Conservation (phyloP, 1,140 invertebrate species). For the Euschistus heros region DNA sequence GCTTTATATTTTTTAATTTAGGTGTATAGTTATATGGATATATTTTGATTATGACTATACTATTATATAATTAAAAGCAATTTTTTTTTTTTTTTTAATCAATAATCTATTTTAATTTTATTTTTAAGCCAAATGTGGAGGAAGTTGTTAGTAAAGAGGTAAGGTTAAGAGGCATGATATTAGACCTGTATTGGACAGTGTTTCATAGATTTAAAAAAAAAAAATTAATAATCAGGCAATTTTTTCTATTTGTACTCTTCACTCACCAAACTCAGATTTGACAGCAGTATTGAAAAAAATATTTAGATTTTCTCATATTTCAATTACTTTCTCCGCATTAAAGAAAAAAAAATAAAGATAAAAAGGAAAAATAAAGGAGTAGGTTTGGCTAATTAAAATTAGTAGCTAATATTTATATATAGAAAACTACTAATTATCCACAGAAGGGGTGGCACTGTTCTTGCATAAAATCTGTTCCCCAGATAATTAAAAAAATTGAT, state of each 20-base stretch:
- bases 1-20: no score
- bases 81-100: background rate
- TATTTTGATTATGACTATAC: background rate
- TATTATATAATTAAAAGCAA: background rate
- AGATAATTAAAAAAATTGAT: no score
- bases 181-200: background rate
- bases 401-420: no score
- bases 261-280: background rate
- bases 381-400: no score
- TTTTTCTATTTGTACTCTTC: background rate
- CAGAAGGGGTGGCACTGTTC: no score
- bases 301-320: background rate
- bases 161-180: conserved; percentile 3
- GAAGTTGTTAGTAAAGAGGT: background rate
- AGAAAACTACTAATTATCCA: no score
- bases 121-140: conserved; percentile 1
- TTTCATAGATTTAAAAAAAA: background rate
- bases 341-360: no score
- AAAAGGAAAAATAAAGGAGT: no score
- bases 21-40: no score
- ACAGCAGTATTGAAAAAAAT: background rate
- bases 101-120: background rate
- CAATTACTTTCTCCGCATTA: no score
- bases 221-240: background rate
- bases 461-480: no score